These are phyloP conservation scores for Eumaeus atala DNA, from an alignment of 1,140 invertebrate genomes.

Conservation along the genomic window DNA sequence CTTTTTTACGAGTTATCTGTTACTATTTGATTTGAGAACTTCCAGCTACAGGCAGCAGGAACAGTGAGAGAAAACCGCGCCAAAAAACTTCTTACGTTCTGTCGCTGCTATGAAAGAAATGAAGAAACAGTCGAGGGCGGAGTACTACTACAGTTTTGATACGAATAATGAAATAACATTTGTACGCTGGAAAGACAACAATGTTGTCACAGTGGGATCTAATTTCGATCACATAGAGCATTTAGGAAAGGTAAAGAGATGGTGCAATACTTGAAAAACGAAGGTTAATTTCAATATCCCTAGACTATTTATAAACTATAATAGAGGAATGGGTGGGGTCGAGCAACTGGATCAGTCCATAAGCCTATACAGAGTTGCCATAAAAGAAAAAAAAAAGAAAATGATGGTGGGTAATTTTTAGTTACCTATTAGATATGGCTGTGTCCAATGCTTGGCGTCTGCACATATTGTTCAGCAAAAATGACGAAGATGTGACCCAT, in stretches of 20 bases:
- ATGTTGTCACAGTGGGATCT: constrained; percentile 6
- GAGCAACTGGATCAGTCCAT: not conserved
- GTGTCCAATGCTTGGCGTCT: constrained; percentile 33
- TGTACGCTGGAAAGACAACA: constrained; percentile 1
- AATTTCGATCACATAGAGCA: constrained; percentile 32
- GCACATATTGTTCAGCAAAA: constrained; percentile 2
- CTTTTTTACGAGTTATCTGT: not conserved
- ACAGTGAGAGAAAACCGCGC: constrained; percentile 16
- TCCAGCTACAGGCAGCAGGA: constrained; percentile 17
- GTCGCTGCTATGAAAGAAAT: constrained; percentile 3
- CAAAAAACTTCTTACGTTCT: too few relatives aligned
- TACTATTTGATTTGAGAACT: not conserved
- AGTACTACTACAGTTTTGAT: constrained; percentile 18
- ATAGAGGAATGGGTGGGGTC: constrained; percentile 11
- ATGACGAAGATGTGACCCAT: too few relatives aligned
- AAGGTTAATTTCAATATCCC: constrained; percentile 25
- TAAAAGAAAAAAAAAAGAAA: too few relatives aligned
- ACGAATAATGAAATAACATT: not conserved
- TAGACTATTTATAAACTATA: constrained; percentile 27
- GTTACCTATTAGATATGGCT: constrained; percentile 28
- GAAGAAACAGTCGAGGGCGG: constrained; percentile 7
- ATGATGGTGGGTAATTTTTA: constrained; percentile 20
- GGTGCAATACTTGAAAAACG: constrained; percentile 20
- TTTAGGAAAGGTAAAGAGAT: constrained; percentile 26
- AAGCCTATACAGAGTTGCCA: too few relatives aligned